These are phyloP conservation scores for Myocastor coypus DNA, from an alignment of 2,113 vertebrate genomes.

Conservation along the genomic window DNA sequence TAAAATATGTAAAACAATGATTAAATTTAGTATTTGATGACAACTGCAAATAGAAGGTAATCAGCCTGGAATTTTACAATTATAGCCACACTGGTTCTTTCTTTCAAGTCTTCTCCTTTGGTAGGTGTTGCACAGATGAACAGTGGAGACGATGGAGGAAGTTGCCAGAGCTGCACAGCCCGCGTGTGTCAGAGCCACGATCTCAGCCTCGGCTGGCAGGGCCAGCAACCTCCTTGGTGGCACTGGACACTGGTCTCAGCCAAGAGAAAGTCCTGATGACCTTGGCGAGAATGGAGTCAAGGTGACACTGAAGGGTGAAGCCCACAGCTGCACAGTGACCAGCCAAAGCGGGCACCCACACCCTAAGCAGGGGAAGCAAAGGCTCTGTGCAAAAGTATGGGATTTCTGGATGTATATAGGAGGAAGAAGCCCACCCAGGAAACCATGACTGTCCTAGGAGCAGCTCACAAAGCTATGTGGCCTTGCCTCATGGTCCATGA, in stretches of 20 bases:
- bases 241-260: background rate
- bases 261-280: background rate
- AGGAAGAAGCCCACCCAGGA: background rate
- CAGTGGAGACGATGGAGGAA: background rate
- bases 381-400: background rate
- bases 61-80: background rate
- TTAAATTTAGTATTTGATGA: conserved; percentile 25
- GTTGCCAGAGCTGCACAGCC: background rate
- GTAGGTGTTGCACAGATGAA: background rate
- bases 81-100: background rate
- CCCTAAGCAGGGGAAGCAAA: background rate
- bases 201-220: too few species aligned
- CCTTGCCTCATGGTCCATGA: background rate
- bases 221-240: background rate
- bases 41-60: background rate
- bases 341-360: background rate
- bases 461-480: background rate
- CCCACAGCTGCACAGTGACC: too few species aligned
- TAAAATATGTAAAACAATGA: background rate
- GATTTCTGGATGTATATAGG: background rate
- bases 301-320: background rate
- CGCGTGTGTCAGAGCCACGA: background rate
- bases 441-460: background rate
- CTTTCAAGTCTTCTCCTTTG: background rate
- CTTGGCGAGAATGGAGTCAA: background rate